phyloP scores from a whole-genome alignment of 2,797 vertebrate genomes.

The Sebastes iracundus region DNA sequence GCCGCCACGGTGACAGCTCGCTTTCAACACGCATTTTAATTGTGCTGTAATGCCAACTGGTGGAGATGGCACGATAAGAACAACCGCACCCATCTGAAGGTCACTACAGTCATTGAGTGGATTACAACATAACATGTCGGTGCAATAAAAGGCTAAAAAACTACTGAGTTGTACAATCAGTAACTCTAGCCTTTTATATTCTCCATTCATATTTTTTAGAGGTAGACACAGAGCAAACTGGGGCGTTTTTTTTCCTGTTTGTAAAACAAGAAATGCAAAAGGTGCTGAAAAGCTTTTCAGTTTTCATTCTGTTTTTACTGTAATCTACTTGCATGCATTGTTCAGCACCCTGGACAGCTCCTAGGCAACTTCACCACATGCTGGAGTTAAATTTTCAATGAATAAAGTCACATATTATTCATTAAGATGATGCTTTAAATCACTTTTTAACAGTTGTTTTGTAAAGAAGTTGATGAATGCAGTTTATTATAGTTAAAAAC shows the following conservation, averaged over 20 bases:
- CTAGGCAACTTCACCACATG: neutral
- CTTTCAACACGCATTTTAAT: conserved; percentile 75
- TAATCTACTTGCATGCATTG: neutral
- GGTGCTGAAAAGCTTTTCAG: neutral
- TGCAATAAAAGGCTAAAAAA: neutral
- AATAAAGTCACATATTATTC: neutral
- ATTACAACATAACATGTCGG: conserved; percentile 8
- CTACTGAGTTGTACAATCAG: neutral
- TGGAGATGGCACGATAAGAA: conserved; percentile 66
- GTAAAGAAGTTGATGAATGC: neutral
- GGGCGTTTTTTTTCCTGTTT: neutral
- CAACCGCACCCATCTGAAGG: conserved; percentile 73
- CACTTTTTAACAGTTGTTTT: neutral
- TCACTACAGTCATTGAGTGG: conserved; percentile 53
- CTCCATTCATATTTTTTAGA: neutral
- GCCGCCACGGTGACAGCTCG: conserved; percentile 71
- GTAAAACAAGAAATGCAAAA: neutral
- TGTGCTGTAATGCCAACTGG: conserved; percentile 72
- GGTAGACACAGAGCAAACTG: neutral
- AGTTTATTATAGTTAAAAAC: neutral
- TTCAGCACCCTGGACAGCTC: conserved; percentile 51
- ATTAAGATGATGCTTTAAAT: neutral
- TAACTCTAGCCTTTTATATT: neutral
- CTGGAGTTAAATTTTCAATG: neutral
- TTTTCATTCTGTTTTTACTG: neutral